Percentiles rank a stretch among this genome's conserved stretches.
Evolutionary conservation across 2,888 invertebrate species (phyloP).

Genomic region (Cosmopolites sordidus): DNA sequence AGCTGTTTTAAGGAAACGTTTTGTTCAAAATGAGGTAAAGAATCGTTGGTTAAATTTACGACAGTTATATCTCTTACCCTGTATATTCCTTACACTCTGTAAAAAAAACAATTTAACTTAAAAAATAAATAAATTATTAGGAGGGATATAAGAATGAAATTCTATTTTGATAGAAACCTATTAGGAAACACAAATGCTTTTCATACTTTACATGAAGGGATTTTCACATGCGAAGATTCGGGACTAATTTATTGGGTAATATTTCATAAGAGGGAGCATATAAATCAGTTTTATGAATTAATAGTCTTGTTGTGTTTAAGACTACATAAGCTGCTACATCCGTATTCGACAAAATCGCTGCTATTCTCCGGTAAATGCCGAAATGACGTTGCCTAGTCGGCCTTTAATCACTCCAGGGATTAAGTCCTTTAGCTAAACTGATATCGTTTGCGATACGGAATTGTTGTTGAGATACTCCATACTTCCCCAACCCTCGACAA

Average conservation of each 20-base stretch:
- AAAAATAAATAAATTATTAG: no score
- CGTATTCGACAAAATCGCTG: slow-evolving; percentile 37
- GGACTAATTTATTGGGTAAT: slow-evolving; percentile 39
- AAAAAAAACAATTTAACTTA: no score
- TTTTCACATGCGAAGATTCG: slow-evolving; percentile 29
- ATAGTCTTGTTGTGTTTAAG: slow-evolving; percentile 39
- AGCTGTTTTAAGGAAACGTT: no score
- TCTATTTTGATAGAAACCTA: no score
- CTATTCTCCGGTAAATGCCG: slow-evolving; percentile 29
- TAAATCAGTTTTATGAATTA: slow-evolving; percentile 40
- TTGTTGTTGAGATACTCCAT: slow-evolving; percentile 9
- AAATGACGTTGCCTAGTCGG: slow-evolving; percentile 28
- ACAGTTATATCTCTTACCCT: no score
- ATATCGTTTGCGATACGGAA: slow-evolving; percentile 13
- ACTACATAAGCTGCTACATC: slow-evolving; percentile 40
- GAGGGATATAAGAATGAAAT: no score
- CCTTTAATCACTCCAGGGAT: slow-evolving; percentile 23
- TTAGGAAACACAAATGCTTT: no score
- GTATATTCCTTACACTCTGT: no score
- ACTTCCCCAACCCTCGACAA: slow-evolving; percentile 8
- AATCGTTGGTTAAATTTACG: no score
- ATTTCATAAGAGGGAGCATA: slow-evolving; percentile 38
- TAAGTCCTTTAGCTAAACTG: slow-evolving; percentile 16
- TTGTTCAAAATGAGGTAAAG: no score
- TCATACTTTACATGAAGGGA: not conserved